Conservation (phyloP, 2,888 invertebrate species). For the Patella pellucida region DNA sequence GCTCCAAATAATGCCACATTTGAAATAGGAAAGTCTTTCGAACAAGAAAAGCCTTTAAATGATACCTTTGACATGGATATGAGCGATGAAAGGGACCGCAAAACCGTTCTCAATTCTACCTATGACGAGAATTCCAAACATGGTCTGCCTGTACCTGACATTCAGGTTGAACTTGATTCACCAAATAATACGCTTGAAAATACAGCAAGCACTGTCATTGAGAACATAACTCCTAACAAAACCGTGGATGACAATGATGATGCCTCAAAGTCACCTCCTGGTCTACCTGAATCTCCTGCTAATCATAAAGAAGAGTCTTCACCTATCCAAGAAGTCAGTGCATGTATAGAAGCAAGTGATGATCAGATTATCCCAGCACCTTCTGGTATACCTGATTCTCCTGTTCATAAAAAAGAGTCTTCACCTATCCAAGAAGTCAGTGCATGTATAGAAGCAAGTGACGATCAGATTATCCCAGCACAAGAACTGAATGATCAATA, state of each 20-base stretch:
- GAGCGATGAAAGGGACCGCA: not conserved
- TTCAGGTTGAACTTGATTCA: not conserved
- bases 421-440: too few relatives aligned
- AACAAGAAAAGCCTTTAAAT: not conserved
- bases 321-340: too few relatives aligned
- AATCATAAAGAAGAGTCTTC: not conserved
- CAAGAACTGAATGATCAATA: too few relatives aligned
- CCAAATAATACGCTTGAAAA: not conserved
- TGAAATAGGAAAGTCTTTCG: not conserved
- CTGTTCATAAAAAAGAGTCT: too few relatives aligned
- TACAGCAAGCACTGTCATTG: conserved; percentile 4
- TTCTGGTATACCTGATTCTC: too few relatives aligned
- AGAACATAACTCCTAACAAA: conserved; percentile 3
- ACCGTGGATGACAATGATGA: not conserved
- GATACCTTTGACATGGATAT: conserved; percentile 1
- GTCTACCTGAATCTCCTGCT: too few relatives aligned
- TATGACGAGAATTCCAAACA: not conserved
- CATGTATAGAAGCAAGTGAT: too few relatives aligned
- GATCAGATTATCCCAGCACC: too few relatives aligned
- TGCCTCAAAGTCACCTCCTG: too few relatives aligned
- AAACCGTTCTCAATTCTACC: not conserved
- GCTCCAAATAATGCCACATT: not conserved
- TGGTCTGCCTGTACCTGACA: not conserved
- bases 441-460: too few relatives aligned
- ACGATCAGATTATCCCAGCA: too few relatives aligned